Evolutionary conservation across 2,888 invertebrate species (phyloP), one percentile per base, ranked within the genome.

Genomic region (Athalia cordata): DNA sequence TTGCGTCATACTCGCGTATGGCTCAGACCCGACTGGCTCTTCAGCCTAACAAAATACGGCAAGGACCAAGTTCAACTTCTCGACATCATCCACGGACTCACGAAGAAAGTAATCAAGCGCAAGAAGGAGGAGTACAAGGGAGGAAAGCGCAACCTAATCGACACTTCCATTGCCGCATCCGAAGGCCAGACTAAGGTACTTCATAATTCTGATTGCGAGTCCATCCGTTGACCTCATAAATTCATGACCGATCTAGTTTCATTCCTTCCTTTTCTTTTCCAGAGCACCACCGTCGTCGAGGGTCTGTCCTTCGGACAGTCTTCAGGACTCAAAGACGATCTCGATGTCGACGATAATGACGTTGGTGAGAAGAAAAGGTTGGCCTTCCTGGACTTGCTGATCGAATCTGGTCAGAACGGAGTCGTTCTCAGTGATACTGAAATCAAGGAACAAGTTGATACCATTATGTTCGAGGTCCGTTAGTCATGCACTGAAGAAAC

Each of bases 331-430:
- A 95, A 95, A 80, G 96, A 96, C 86, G 96, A 96, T 90, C 91
- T 96, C 81, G 95, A 96, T 87, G 95, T 95, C 80, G 96, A 96
- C 86, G 96, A 96, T 87, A 95, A 95, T 84, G 95, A 96, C 89
- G 92, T 96, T 72, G 96, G 96, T 66, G 95, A 94, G 87, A 96
- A 96, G 91, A 95, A 95, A 88, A 93, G 97, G 68, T 91, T 96
- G 82, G 97, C 98, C 0, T 96, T 98, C 91, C 93, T 98, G 81
- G 98, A 98, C 90, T 92, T 98, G 80, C 93, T 98, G 92, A 93
- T 98, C 64, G 96, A 97, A 90, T 95, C 96, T 78, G 94, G 96
- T 68, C 95, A 96, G 86, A 95, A 94, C 84, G 95, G 95, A 9
- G 93, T 92, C 77, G 93, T 93, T 66, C 93, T 96, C 80, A 94